Evolutionary conservation across 2,113 vertebrate genomes (phyloP).

Genomic region (Scolopax mira): DNA sequence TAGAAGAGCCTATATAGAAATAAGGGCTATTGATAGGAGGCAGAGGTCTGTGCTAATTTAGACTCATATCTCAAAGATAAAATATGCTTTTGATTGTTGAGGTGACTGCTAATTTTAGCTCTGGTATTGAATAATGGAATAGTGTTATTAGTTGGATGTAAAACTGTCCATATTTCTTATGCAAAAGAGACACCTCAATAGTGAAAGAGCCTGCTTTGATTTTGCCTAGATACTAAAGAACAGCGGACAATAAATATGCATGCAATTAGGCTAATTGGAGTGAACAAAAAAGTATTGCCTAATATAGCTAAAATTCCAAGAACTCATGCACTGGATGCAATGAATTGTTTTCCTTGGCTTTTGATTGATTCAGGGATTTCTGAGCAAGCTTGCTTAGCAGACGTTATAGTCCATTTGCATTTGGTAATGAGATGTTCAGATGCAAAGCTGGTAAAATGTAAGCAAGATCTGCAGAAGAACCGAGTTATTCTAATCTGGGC

Average conservation of each 20-base stretch:
- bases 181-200: background rate
- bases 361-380: conserved; percentile 1
- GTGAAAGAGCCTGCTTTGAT: conserved; percentile 1
- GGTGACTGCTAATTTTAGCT: conserved; percentile 32
- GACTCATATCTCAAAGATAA: background rate
- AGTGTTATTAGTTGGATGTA: background rate
- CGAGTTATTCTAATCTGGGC: background rate
- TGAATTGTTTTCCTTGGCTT: background rate
- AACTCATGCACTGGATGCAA: background rate
- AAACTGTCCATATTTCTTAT: background rate
- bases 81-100: conserved; percentile 24
- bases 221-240: conserved; percentile 13
- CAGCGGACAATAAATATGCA: conserved; percentile 30
- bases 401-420: background rate
- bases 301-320: conserved; percentile 27
- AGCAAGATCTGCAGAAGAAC: background rate
- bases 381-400: conserved; percentile 22
- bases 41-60: conserved; percentile 16
- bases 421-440: background rate
- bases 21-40: background rate
- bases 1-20: background rate
- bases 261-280: conserved; percentile 28
- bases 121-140: conserved; percentile 49
- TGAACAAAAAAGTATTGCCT: background rate
- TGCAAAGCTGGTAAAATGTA: background rate